phyloP scores from a whole-genome alignment of 2,797 vertebrate species.

The Vespertilio murinus region DNA sequence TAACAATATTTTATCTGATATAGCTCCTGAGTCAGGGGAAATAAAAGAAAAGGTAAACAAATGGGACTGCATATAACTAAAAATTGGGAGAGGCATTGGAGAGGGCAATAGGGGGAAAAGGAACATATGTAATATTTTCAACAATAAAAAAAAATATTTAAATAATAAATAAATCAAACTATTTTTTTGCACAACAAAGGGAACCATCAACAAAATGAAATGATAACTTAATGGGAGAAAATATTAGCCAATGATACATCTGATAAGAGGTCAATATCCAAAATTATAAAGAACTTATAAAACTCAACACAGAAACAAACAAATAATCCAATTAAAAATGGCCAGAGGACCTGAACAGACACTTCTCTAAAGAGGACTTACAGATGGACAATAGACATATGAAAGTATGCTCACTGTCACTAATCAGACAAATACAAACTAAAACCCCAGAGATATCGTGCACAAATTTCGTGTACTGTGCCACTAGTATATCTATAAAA shows the following conservation, averaged over 20 bases:
- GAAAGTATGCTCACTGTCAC: background rate
- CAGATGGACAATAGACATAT: background rate
- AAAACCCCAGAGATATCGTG: background rate
- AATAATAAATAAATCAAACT: background rate
- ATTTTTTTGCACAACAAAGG: background rate
- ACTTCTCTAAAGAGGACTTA: background rate
- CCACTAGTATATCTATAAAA: too few relatives aligned
- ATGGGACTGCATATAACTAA: background rate
- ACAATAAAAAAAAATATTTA: too few relatives aligned
- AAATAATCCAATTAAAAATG: background rate
- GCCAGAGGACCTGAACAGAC: background rate
- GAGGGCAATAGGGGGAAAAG: too few relatives aligned
- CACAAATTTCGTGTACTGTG: too few relatives aligned
- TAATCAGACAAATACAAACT: background rate
- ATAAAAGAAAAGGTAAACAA: background rate
- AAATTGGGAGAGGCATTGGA: too few relatives aligned
- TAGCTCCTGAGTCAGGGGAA: background rate
- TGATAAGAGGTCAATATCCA: background rate
- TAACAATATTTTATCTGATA: background rate
- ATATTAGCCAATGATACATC: background rate
- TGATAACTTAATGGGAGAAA: background rate
- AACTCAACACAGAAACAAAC: background rate
- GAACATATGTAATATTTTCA: too few relatives aligned
- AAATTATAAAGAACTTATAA: background rate
- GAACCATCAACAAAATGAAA: background rate